Evolutionary conservation across 1,140 invertebrate species (phyloP), one percentile per base, ranked within the genome.

Genomic region (Dufourea novaeangliae): DNA sequence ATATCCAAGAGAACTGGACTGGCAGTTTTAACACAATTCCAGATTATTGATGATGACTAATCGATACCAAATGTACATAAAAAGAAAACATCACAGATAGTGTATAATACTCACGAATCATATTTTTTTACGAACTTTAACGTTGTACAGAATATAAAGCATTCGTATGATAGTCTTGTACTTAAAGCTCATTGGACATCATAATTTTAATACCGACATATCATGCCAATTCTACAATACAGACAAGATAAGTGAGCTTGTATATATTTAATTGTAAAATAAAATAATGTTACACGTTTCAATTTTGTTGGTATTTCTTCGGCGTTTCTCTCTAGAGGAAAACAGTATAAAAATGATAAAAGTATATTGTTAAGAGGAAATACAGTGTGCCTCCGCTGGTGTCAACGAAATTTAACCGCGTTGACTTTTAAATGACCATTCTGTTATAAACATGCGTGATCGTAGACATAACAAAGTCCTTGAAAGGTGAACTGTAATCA

Each of bases 1-100:
- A 84, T 17, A 86, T 88, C 73, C 87, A 92, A 71, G 90, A 91
- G 70, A 83, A 62, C 59, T 22, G 86, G 74, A 73, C 75, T 62
- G 90, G 85, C 80, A 82, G 14, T 56, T 84, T 84, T 66, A 62
- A 56, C 27, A 70, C 59, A 11, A 34, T 80, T 68, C 2, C 76
- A 32, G 59, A 62, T 46, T 70, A 56, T 8, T 84, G 62, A 78
- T 44, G 62, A 78, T 44, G 10, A 25, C 22, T 12, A 0, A 41
- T n/a, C 14, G 6, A 29, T 11, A 5, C 1, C 4, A 50, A 25
- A 29, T 57, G 54, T 57, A 57, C 14, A 56, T 61, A 39, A 37
- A 37, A 7, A 52, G 11, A 29, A 29, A 54, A 20, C 3, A 7
- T 11, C 11, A 4, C 37, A 72, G 68, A 62, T 44, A 46, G 27